Evolutionary conservation across 2,797 vertebrate genomes (phyloP), one percentile per base, ranked within the genome.

Genomic region (Rhynchotus rufescens): DNA sequence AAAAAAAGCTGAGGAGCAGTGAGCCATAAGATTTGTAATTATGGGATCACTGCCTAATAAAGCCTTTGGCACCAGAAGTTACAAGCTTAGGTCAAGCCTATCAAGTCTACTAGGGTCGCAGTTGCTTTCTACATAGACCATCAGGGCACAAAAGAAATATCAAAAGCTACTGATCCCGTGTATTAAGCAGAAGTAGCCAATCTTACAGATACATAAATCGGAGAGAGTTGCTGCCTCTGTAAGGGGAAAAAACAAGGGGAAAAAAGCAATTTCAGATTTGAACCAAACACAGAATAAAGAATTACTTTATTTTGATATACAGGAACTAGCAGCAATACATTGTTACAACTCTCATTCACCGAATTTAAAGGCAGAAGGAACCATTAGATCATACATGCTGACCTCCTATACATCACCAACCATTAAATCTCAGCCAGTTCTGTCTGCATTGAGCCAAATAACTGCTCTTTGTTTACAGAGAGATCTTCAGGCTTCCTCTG

Each of bases 11-110:
- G 66, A 72, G 17, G 44, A 67, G 15, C 13, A 67, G 44, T 12
- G 30, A 81, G 49, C 19, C 28, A 64, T 32, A 88, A 49, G 5
- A 15, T 81, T 84, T 81, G 47, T 60, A 89, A 69, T 84, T 62
- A n/a, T 62, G 61, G 42, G 59, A 94, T 78, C 62, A 83, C 34
- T 17, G n/a, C 32, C 66, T 94, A 93, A 94, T 86, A 93, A 91
- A 90, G 73, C n/a, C 36, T 88, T 92, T 61, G 54, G 51, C 83
- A 32, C 74, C 60, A 89, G 67, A 62, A 88, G 51, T 71, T 89
- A 76, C 44, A 86, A 89, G 75, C 34, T 73, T 76, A 34, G 59
- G 67, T 88, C 83, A 93, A 92, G 60, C 21, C 84, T 72, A 13
- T 88, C 88, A 86, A 85, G 45, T 72, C 59, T 89, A 19, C 65